phyloP scores from a whole-genome alignment of 2,113 vertebrate genomes.

The Corythaixoides concolor region DNA sequence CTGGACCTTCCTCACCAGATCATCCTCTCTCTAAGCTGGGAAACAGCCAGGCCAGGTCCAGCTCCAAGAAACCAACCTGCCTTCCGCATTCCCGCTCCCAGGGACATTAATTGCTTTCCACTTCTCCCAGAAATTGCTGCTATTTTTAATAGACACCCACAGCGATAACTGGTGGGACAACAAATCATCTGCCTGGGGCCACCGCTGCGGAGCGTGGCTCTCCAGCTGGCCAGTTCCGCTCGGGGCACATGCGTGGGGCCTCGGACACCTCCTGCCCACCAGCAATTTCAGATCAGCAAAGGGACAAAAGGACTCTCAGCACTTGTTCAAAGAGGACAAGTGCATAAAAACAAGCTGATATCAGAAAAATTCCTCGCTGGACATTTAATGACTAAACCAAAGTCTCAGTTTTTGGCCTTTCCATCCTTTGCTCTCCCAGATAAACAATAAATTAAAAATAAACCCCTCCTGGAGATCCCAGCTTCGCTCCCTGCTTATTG shows the following conservation, averaged over 20 bases:
- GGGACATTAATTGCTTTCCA: slow-evolving; percentile 53
- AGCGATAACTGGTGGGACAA: background rate
- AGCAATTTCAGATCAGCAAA: background rate
- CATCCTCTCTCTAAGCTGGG: background rate
- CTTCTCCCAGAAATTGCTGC: slow-evolving; percentile 20
- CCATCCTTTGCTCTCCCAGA: background rate
- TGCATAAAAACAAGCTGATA: background rate
- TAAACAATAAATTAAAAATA: background rate
- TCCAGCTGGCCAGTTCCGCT: slow-evolving; percentile 24
- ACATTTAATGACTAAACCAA: fast-evolving
- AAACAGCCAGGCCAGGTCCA: background rate
- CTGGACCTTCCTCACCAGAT: background rate
- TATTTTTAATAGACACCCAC: slow-evolving; percentile 27
- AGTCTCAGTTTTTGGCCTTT: background rate
- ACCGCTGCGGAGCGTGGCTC: background rate
- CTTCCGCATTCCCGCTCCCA: background rate
- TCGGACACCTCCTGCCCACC: background rate
- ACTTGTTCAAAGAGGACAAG: background rate
- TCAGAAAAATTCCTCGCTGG: background rate
- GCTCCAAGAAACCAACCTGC: background rate
- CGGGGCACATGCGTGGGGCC: background rate
- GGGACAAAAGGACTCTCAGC: slow-evolving; percentile 18
- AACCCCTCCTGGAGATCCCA: background rate
- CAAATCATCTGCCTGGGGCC: background rate
- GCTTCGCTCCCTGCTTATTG: background rate